These are phyloP conservation scores for Lophotis ruficrista DNA, from an alignment of 2,113 vertebrate genomes.

Conservation along the genomic window DNA sequence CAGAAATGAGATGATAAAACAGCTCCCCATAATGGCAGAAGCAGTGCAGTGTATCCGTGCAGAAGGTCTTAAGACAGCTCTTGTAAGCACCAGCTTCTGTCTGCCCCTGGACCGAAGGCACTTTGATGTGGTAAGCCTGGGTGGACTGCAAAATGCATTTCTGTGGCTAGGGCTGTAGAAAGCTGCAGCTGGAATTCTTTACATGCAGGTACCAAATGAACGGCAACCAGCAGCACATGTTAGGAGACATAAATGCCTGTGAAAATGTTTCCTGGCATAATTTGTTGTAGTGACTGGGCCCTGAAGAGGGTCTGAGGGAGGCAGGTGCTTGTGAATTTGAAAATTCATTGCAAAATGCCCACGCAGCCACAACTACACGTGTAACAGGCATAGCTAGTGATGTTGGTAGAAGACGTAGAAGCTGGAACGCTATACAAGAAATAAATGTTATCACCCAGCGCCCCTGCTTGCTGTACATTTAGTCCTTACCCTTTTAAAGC, in stretches of 20 bases:
- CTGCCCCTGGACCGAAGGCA: conserved; percentile 70
- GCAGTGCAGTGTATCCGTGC: conserved; percentile 75
- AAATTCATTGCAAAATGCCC: neutral
- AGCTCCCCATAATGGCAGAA: conserved; percentile 78
- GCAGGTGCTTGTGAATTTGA: neutral
- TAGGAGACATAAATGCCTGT: neutral
- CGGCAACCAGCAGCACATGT: neutral
- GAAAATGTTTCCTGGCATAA: neutral
- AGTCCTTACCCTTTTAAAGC: neutral
- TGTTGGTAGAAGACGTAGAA: neutral
- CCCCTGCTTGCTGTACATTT: neutral
- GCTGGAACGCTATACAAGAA: neutral
- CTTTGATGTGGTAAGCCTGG: conserved; percentile 81
- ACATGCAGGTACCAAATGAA: neutral
- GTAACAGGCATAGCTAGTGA: neutral
- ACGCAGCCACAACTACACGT: neutral
- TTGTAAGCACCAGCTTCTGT: conserved; percentile 78
- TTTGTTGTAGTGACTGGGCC: neutral
- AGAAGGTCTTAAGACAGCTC: conserved; percentile 78
- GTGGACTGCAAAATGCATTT: neutral
- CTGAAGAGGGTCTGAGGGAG: neutral
- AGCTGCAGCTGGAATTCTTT: neutral
- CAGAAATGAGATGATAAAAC: conserved; percentile 57
- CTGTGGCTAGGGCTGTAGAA: neutral
- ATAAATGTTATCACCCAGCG: neutral